Evolutionary conservation across 2,888 invertebrate genomes (phyloP), one percentile per base, ranked within the genome.

Genomic region (Campaea margaritaria): DNA sequence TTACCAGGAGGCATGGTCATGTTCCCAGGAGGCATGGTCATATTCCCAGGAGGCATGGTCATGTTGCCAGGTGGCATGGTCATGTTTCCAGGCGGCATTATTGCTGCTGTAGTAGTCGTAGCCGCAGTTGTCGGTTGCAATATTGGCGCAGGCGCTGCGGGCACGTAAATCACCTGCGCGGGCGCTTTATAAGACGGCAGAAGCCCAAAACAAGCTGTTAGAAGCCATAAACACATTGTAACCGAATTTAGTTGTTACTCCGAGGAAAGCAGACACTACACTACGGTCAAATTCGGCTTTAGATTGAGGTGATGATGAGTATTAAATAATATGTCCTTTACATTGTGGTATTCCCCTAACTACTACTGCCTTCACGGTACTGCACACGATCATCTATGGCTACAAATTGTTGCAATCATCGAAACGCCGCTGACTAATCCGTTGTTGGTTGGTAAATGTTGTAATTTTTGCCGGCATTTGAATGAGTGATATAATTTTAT

Each of bases 341-440:
- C 76, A 68, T 73, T 72, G 77, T 82, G 89, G 89, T 87, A 90
- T 91, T 91, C 81, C 88, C 90, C 87, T 82, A 85, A 88, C 86
- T 82, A 88, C 81, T 80, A 76, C 75, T 89, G 85, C 91, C 91
- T 92, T 92, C 91, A 91, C 91, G 91, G 83, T 86, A 67, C 85
- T 90, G 87, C 84, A 78, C 83, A 75, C 83, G 81, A 79, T 81
- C 80, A 82, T 76, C 55, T 60, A 78, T 75, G 77, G 87, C 85
- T 86, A 85, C 80, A 89, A 90, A 91, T 91, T 89, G 85, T 83
- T 79, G 88, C 87, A 89, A 91, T 90, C 86, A 88, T 75, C 82
- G 57, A 76, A 84, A 87, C 83, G 83, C 82, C 82, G 81, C 85
- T 87, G 82, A 86, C 83, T 83, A 86, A 88, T 85, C 83, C 76